These are phyloP conservation scores for Corapipo altera DNA, from an alignment of 2,113 vertebrate species.

Conservation along the genomic window DNA sequence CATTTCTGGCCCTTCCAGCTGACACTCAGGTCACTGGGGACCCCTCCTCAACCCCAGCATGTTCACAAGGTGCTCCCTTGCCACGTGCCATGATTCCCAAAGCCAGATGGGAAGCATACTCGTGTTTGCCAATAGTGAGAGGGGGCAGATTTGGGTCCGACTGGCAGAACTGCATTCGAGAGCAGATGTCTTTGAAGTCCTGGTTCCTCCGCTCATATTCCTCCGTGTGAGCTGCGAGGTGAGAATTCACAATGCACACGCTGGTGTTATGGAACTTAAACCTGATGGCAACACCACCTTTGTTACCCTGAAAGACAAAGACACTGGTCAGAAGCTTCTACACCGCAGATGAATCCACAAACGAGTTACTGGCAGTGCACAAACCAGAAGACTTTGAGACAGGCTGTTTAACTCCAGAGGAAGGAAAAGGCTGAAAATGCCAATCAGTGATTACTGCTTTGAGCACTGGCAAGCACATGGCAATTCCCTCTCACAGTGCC, in stretches of 20 bases:
- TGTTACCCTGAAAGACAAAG: constrained; percentile 85
- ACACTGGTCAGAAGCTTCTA: not conserved
- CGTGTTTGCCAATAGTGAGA: constrained; percentile 87
- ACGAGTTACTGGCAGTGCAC: not conserved
- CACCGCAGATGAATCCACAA: not conserved
- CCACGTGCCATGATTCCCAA: not conserved
- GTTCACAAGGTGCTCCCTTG: not conserved
- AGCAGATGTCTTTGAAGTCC: constrained; percentile 94
- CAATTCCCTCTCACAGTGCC: not conserved
- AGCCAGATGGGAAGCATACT: constrained; percentile 73
- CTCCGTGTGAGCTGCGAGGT: constrained; percentile 91
- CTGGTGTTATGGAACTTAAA: constrained; percentile 93
- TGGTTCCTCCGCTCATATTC: constrained; percentile 94
- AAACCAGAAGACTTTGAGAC: not conserved
- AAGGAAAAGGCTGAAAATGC: not conserved
- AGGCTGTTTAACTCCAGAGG: not conserved
- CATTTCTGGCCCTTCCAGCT: not conserved
- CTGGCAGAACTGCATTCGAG: constrained; percentile 87
- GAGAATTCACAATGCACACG: constrained; percentile 92
- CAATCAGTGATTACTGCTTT: not conserved
- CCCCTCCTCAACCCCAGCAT: not conserved
- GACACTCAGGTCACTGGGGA: fast-evolving
- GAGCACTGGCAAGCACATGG: not conserved
- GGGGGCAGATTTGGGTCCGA: constrained; percentile 73
- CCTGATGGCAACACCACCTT: constrained; percentile 91